These are phyloP conservation scores for Spicauda simplicius DNA, from an alignment of 2,888 invertebrate species.

Conservation along the genomic window DNA sequence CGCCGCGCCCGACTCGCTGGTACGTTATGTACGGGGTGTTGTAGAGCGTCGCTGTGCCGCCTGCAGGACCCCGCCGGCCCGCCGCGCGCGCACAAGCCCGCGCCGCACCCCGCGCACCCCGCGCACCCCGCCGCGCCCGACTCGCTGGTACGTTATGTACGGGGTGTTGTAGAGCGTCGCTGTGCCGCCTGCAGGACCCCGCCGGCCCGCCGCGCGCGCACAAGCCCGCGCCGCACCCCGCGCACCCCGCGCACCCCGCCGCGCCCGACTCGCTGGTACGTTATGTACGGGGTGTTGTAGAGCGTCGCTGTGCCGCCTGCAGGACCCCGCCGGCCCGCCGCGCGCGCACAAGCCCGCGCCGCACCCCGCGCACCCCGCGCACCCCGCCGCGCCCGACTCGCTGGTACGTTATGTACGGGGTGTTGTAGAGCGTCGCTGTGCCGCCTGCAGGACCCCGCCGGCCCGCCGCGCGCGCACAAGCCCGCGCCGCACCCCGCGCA, in stretches of 20 bases:
- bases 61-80: slow-evolving; percentile 88
- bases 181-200: slow-evolving; percentile 94
- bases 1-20: too few relatives aligned
- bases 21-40: slow-evolving; percentile 98
- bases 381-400: too few relatives aligned
- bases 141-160: too few relatives aligned
- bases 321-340: slow-evolving; percentile 54
- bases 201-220: slow-evolving; percentile 44
- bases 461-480: slow-evolving; percentile 43
- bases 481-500: slow-evolving; percentile 50
- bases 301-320: slow-evolving; percentile 23
- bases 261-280: slow-evolving; percentile 74
- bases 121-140: slow-evolving; percentile 99
- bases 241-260: slow-evolving; percentile 52
- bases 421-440: slow-evolving; percentile 96
- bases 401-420: too few relatives aligned
- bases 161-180: slow-evolving; percentile 96
- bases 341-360: slow-evolving; percentile 72
- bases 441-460: slow-evolving; percentile 90
- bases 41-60: slow-evolving; percentile 94
- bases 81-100: slow-evolving; percentile 38
- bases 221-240: slow-evolving; percentile 25
- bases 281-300: too few relatives aligned
- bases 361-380: slow-evolving; percentile 93
- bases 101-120: slow-evolving; percentile 50